A percentile compares a stretch with the other conserved stretches of the same genome.
phyloP scores from a whole-genome alignment of 2,113 vertebrate genomes.

The Onychostoma macrolepis region DNA sequence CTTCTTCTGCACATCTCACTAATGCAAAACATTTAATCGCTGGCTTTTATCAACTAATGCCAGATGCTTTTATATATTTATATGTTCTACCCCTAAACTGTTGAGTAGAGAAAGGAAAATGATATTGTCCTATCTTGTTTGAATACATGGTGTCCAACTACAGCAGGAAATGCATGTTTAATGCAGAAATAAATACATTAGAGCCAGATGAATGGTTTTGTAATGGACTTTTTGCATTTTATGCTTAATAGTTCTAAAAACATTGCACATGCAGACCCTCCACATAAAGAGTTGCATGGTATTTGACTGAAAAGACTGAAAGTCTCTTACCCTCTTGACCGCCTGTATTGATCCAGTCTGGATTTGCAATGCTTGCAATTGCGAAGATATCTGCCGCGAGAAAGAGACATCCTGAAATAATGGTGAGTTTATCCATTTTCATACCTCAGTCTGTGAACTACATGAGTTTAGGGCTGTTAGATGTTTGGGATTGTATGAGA shows the following conservation, averaged over 20 bases:
- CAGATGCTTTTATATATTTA: slow-evolving; percentile 9
- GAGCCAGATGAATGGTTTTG: neutral
- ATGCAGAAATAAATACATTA: neutral
- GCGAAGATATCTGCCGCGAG: slow-evolving; percentile 95
- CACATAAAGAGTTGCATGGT: neutral
- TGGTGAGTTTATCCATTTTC: slow-evolving; percentile 95
- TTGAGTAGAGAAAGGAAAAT: neutral
- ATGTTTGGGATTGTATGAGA: neutral
- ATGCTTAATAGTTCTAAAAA: neutral
- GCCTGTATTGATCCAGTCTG: slow-evolving; percentile 96
- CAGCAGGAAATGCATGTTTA: neutral
- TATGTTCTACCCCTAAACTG: neutral
- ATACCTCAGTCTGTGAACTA: slow-evolving; percentile 46
- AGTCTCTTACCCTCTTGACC: slow-evolving; percentile 83
- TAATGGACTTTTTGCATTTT: neutral
- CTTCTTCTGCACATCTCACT: neutral
- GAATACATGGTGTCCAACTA: neutral
- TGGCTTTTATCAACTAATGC: neutral
- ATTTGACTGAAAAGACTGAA: neutral
- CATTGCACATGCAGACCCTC: neutral
- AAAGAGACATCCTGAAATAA: slow-evolving; percentile 96
- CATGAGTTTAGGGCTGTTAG: neutral
- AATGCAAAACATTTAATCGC: neutral
- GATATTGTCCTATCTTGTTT: neutral
- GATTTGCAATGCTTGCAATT: slow-evolving; percentile 93